A percentile compares a stretch with the other conserved stretches of the same genome.
These are phyloP conservation scores for Elmis aenea DNA, from an alignment of 2,888 invertebrate species.

Conservation along the genomic window DNA sequence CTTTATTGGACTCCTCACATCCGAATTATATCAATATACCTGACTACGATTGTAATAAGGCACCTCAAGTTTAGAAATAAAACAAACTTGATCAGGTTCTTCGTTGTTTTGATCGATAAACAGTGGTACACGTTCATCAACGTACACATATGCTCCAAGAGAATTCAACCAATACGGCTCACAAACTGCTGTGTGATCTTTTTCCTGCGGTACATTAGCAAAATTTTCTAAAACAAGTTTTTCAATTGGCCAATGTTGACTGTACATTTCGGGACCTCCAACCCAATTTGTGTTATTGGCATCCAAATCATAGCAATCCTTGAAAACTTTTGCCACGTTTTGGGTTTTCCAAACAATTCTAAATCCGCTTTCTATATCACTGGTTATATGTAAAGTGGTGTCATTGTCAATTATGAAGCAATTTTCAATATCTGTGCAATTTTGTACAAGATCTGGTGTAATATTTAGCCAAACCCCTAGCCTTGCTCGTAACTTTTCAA, in stretches of 20 bases:
- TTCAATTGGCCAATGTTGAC: slow-evolving; percentile 63
- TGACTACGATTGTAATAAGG: too few relatives aligned
- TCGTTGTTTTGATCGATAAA: slow-evolving; percentile 67
- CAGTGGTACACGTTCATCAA: slow-evolving; percentile 60
- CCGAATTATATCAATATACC: too few relatives aligned
- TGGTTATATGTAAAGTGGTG: too few relatives aligned
- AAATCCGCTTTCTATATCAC: too few relatives aligned
- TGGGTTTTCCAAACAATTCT: slow-evolving; percentile 22
- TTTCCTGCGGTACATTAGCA: slow-evolving; percentile 56
- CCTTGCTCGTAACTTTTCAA: too few relatives aligned
- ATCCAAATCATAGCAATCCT: slow-evolving; percentile 49
- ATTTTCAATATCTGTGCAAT: too few relatives aligned
- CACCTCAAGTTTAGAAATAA: too few relatives aligned
- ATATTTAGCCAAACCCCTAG: too few relatives aligned
- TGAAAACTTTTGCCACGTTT: slow-evolving; percentile 15
- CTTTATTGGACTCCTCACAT: too few relatives aligned
- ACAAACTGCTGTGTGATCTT: slow-evolving; percentile 52
- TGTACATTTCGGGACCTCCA: slow-evolving; percentile 59
- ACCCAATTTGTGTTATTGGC: slow-evolving; percentile 62
- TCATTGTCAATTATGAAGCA: too few relatives aligned
- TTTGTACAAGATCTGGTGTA: too few relatives aligned
- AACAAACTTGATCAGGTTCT: too few relatives aligned
- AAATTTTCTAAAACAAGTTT: slow-evolving; percentile 52
- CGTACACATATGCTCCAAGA: slow-evolving; percentile 60
- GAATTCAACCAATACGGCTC: slow-evolving; percentile 72